Evolutionary conservation across 2,888 invertebrate species (phyloP).

Genomic region (Leptinotarsa juncta): DNA sequence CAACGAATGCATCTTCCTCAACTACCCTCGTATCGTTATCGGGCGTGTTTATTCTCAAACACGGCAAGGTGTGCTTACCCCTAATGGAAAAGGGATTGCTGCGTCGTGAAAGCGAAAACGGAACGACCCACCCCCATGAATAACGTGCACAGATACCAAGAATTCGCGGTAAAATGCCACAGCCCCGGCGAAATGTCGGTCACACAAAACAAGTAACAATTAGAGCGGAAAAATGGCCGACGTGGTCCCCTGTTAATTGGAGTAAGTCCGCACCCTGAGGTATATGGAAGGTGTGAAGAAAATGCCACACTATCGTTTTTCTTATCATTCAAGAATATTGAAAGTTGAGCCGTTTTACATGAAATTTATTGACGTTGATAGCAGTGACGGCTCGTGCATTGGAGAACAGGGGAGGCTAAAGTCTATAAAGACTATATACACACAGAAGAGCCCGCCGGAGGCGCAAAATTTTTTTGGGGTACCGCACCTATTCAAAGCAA

Average conservation of each 20-base stretch:
- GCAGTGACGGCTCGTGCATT: no score
- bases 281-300: neutral
- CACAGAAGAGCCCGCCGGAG: no score
- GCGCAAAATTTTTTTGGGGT: no score
- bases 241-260: neutral
- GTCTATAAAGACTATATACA: no score
- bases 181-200: constrained; percentile 43
- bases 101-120: constrained; percentile 9
- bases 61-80: neutral
- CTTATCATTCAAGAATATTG: no score
- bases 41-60: neutral
- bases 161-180: constrained; percentile 46
- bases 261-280: neutral
- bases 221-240: constrained; percentile 32
- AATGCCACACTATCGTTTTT: no score
- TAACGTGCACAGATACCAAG: neutral
- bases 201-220: constrained; percentile 39
- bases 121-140: neutral
- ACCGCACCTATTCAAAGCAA: no score
- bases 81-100: neutral
- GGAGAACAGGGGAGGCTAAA: no score
- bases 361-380: no score
- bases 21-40: neutral
- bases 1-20: neutral
- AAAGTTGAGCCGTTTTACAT: no score